Conservation (phyloP, 2,797 vertebrate species). For the Onychomys leucogaster region DNA sequence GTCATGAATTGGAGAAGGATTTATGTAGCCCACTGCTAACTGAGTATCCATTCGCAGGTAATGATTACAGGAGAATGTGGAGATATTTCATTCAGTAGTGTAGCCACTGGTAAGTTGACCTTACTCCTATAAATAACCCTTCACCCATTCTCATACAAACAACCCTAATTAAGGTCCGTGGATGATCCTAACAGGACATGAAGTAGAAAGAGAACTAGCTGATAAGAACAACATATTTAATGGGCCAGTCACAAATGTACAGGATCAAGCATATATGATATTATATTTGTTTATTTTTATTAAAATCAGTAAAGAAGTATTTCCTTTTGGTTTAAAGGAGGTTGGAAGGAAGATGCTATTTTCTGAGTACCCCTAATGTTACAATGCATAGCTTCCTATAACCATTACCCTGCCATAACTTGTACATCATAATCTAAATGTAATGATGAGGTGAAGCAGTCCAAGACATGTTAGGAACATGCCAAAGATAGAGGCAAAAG, state of each 20-base stretch:
- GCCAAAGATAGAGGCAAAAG: too few species aligned
- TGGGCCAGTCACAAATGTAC: too few species aligned
- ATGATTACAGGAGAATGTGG: not conserved
- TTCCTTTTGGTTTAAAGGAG: not conserved
- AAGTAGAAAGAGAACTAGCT: too few species aligned
- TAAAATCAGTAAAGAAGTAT: not conserved
- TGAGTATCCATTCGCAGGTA: not conserved
- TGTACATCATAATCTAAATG: not conserved
- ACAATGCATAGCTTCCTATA: not conserved
- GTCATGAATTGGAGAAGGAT: not conserved
- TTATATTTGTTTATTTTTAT: slow-evolving; percentile 18
- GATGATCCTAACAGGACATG: not conserved
- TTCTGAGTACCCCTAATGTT: not conserved
- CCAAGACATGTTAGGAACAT: not conserved
- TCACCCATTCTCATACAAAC: too few species aligned
- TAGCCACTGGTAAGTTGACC: too few species aligned
- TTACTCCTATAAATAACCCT: not conserved
- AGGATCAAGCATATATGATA: too few species aligned
- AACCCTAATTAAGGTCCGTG: not conserved
- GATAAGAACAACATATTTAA: not conserved
- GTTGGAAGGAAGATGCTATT: not conserved
- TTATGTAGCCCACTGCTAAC: not conserved
- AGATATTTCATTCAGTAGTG: not conserved
- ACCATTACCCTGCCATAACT: not conserved
- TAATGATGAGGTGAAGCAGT: not conserved